Evolutionary conservation across 2,888 invertebrate species (phyloP).

Genomic region (Drosophila anomelani): DNA sequence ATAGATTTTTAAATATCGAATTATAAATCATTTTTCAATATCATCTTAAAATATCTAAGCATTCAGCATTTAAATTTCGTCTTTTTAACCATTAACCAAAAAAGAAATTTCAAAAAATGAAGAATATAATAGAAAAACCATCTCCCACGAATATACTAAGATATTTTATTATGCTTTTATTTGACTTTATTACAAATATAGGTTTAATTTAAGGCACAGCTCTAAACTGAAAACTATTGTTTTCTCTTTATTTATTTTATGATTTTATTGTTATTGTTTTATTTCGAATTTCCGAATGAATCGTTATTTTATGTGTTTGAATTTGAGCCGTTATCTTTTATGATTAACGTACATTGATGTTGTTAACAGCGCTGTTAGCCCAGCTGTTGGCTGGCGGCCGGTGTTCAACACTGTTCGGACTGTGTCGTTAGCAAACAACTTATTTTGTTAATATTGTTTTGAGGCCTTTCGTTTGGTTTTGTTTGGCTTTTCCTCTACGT

Average conservation of each 20-base stretch:
- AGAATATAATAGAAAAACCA: no score
- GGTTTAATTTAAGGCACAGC: neutral
- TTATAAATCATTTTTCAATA: no score
- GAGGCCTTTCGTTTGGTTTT: slow-evolving; percentile 8
- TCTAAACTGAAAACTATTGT: neutral
- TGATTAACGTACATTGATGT: neutral
- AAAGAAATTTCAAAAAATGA: no score
- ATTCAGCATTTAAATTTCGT: no score
- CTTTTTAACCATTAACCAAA: no score
- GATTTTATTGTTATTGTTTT: no score
- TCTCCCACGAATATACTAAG: no score
- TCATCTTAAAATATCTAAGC: no score
- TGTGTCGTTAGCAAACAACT: slow-evolving; percentile 14
- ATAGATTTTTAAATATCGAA: no score
- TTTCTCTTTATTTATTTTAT: neutral
- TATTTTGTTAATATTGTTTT: slow-evolving; percentile 14
- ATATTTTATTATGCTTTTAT: no score
- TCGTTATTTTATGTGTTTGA: neutral
- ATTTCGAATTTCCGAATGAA: neutral
- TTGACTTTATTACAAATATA: no score
- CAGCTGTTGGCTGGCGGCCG: slow-evolving; percentile 6
- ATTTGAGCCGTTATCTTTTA: neutral
- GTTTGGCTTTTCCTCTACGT: slow-evolving; percentile 5
- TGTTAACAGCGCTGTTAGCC: slow-evolving; percentile 11
- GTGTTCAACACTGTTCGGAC: neutral